Evolutionary conservation across 2,797 vertebrate species (phyloP).

Genomic region (Apodemus agrarius): DNA sequence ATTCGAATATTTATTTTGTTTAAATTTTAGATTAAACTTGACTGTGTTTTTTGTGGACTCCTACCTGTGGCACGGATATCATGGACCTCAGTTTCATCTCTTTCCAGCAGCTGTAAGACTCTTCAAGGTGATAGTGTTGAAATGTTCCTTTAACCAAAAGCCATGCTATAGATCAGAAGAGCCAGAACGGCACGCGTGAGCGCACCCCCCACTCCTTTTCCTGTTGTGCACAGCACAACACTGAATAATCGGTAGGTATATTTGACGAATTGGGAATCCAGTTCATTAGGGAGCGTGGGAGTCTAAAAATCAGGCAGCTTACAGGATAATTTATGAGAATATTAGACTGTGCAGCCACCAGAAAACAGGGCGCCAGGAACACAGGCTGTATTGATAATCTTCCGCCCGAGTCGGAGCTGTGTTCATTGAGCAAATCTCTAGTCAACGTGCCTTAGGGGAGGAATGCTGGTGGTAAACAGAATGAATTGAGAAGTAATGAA

Average conservation of each 20-base stretch:
- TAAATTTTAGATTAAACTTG: not conserved
- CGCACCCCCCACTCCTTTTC: not conserved
- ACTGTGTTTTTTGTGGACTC: too few relatives aligned
- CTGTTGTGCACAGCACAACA: not conserved
- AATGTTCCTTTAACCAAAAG: not conserved
- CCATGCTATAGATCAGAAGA: not conserved
- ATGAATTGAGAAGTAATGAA: not conserved
- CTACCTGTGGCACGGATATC: not conserved
- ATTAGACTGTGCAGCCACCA: conserved; percentile 50
- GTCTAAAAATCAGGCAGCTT: conserved; percentile 59
- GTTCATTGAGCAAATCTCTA: conserved; percentile 2
- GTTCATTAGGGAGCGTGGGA: conserved; percentile 58
- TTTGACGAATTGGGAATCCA: conserved; percentile 49
- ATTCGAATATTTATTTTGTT: conserved; percentile 1
- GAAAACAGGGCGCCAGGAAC: conserved; percentile 22
- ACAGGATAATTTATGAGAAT: conserved; percentile 64
- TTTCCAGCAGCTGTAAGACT: not conserved
- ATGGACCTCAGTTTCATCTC: not conserved
- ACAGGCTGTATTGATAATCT: conserved; percentile 28
- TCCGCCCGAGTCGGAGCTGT: not conserved
- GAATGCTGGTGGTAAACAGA: not conserved
- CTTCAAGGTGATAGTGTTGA: not conserved
- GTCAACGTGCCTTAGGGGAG: not conserved
- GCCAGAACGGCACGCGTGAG: not conserved
- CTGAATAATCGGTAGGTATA: conserved; percentile 41